Evolutionary conservation across 2,888 invertebrate genomes (phyloP), one percentile per base, ranked within the genome.

Genomic region (Molorchus minor): DNA sequence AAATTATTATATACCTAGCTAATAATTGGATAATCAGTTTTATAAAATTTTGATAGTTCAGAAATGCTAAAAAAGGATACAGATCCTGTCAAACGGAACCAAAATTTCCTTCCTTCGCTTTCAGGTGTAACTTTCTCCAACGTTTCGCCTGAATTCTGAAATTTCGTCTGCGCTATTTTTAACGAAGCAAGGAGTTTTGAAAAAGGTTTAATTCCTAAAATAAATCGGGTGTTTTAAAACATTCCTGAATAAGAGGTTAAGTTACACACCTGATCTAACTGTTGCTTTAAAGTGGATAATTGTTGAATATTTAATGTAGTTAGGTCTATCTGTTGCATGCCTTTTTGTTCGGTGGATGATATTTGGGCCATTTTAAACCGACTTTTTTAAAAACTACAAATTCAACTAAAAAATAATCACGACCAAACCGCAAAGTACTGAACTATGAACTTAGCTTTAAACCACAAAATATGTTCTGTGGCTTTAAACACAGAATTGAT

Each of bases 71-170:
- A 55, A 74, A 81, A 82, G 81, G 81, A 82, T 86, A 88, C 88
- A 72, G 98, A 98, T 72, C 94, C 93, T 10, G 98, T 97, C 10
- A 98, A 84, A 1, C 98, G 98, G 12, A 98, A 96, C 15, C 98
- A 83, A 67, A 98, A 91, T 56, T 91, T 88, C 75, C 92, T 93
- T 72, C 93, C 92, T 76, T 91, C 87, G 63, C 88, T 86, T 16
- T 88, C 87, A 0, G 91, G 87, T 40, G 87, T 89, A 56, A 96
- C 84, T 81, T 91, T 90, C 61, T 92, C 91, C 46, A 94, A 84
- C 72, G 90, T 90, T 74, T 93, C 93, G 46, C 91, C 91, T 0
- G 96, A 96, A 74, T 92, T 92, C 58, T 89, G 88, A 81, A 94
- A 97, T 83, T 96, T 96, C 25, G 85, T 86, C 80, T 96, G 95